These are phyloP conservation scores for Pachypeltis micranthus DNA, from an alignment of 1,140 invertebrate genomes.

Conservation along the genomic window DNA sequence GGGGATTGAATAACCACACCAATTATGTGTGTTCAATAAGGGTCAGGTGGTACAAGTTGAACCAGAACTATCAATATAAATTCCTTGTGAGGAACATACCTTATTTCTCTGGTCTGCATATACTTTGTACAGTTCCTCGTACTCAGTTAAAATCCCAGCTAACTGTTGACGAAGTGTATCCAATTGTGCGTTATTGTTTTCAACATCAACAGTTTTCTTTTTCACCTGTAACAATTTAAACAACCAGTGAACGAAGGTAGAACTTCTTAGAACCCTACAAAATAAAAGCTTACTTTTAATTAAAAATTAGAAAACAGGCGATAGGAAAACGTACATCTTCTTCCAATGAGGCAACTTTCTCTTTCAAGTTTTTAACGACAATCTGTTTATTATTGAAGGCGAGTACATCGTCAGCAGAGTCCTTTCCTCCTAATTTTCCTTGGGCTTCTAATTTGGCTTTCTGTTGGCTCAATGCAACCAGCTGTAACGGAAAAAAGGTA, in stretches of 20 bases:
- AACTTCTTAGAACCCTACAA: too few relatives aligned
- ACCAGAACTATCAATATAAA: not conserved
- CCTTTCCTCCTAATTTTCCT: constrained; percentile 46
- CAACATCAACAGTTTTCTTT: constrained; percentile 65
- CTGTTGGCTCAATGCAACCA: constrained; percentile 69
- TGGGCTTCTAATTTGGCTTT: constrained; percentile 69
- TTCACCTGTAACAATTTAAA: constrained; percentile 53
- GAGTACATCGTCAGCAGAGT: constrained; percentile 49
- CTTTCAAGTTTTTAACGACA: constrained; percentile 70
- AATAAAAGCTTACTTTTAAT: too few relatives aligned
- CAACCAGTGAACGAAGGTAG: too few relatives aligned
- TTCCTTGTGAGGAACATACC: constrained; percentile 24
- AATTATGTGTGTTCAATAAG: too few relatives aligned
- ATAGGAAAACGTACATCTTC: constrained; percentile 39
- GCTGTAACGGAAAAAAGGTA: constrained; percentile 21
- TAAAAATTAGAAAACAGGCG: too few relatives aligned
- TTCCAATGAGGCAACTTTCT: constrained; percentile 53
- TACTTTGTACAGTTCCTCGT: constrained; percentile 44
- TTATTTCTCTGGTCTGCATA: constrained; percentile 46
- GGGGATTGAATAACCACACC: too few relatives aligned
- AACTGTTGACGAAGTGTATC: constrained; percentile 52
- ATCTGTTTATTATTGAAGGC: constrained; percentile 70
- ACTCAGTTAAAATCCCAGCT: constrained; percentile 43
- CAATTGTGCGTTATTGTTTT: constrained; percentile 67
- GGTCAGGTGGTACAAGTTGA: too few relatives aligned